A percentile compares a stretch with the other conserved stretches of the same genome.
Evolutionary conservation across 2,113 vertebrate species (phyloP).

Genomic region (Martes martes): DNA sequence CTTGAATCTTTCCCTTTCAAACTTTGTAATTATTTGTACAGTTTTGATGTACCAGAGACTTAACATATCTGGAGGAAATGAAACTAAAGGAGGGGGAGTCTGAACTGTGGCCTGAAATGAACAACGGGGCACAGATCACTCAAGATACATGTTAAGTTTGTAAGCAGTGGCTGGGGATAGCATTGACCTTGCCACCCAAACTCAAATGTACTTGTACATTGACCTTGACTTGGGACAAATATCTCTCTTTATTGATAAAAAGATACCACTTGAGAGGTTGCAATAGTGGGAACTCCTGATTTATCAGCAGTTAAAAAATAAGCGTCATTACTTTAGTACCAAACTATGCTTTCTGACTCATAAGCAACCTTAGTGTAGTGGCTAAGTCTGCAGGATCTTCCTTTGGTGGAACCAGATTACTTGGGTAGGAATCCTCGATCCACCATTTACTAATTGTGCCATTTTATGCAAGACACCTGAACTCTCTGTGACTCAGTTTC

Average conservation of each 20-base stretch:
- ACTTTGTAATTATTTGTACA: neutral
- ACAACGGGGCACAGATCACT: too few species aligned
- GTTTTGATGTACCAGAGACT: neutral
- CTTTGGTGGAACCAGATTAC: neutral
- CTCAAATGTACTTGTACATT: neutral
- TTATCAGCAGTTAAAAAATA: neutral
- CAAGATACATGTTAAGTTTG: neutral
- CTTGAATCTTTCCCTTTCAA: neutral
- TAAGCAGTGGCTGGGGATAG: neutral
- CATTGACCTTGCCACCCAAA: rapidly evolving
- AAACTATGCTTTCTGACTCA: neutral
- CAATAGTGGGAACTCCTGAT: neutral
- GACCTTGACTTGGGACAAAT: neutral
- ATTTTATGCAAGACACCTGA: neutral
- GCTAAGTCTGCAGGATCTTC: neutral
- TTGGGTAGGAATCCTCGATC: neutral
- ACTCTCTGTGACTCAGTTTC: neutral
- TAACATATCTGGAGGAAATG: neutral
- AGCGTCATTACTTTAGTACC: neutral
- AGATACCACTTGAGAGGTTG: neutral
- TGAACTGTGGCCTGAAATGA: neutral
- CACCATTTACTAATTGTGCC: neutral
- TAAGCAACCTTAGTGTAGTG: neutral
- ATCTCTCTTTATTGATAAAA: neutral
- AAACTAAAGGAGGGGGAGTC: neutral